phyloP scores from a whole-genome alignment of 2,888 invertebrate genomes.

The Mythimna albipuncta region DNA sequence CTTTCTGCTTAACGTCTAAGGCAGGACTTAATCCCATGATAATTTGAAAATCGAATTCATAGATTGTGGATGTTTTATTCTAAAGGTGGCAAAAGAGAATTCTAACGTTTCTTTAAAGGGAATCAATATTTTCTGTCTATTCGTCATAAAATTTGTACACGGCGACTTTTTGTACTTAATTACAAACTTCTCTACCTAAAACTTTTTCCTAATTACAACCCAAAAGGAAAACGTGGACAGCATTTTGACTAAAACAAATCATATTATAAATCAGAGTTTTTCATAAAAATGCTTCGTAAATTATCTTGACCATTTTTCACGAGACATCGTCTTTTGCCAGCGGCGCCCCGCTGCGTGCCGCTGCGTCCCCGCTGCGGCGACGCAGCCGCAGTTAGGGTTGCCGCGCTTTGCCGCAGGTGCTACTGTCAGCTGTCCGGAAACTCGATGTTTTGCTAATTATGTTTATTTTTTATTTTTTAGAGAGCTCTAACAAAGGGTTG shows the following conservation, averaged over 20 bases:
- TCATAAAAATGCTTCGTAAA: slow-evolving; percentile 50
- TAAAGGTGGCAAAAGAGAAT: not conserved
- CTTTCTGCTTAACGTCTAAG: not conserved
- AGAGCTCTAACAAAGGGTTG: slow-evolving; percentile 61
- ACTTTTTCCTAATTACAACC: slow-evolving; percentile 8
- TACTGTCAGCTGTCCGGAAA: slow-evolving; percentile 83
- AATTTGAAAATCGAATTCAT: not conserved
- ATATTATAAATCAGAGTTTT: slow-evolving; percentile 26
- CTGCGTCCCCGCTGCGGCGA: slow-evolving; percentile 16
- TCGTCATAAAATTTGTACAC: not conserved
- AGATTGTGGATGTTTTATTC: not conserved
- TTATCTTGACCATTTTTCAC: slow-evolving; percentile 73
- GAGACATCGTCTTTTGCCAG: slow-evolving; percentile 29
- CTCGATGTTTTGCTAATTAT: slow-evolving; percentile 71
- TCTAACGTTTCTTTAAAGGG: not conserved
- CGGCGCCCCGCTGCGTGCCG: slow-evolving; percentile 44
- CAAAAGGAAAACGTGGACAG: slow-evolving; percentile 16
- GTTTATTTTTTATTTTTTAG: slow-evolving; percentile 67
- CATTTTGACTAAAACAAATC: slow-evolving; percentile 22
- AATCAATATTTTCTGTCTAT: not conserved
- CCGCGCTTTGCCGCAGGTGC: slow-evolving; percentile 77
- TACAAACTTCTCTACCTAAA: not conserved
- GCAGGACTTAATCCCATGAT: not conserved
- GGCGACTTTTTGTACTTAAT: not conserved
- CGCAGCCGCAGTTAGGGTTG: slow-evolving; percentile 45